A percentile compares a stretch with the other conserved stretches of the same genome.
Evolutionary conservation across 2,797 vertebrate genomes (phyloP).

Genomic region (Peromyscus eremicus): DNA sequence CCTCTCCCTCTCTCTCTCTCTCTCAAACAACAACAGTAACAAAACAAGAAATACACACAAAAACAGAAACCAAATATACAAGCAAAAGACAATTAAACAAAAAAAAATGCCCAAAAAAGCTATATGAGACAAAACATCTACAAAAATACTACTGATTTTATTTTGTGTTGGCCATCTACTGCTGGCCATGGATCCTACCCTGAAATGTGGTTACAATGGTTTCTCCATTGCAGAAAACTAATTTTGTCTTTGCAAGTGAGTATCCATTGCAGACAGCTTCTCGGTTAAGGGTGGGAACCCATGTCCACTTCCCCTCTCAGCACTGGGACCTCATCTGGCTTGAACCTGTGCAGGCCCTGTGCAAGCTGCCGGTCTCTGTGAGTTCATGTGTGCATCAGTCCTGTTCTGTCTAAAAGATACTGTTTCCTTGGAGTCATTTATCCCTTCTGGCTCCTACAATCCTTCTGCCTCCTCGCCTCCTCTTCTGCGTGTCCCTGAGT

Average conservation of each 20-base stretch:
- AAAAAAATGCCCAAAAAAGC: too few species aligned
- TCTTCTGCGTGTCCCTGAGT: background rate
- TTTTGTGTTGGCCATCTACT: background rate
- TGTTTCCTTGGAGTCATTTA: background rate
- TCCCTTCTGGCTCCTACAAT: background rate
- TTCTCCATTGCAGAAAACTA: background rate
- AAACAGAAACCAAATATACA: background rate
- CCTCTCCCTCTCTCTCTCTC: too few species aligned
- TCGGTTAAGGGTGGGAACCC: background rate
- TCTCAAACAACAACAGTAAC: background rate
- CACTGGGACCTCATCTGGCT: background rate
- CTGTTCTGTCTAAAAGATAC: background rate
- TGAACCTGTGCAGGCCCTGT: too few species aligned
- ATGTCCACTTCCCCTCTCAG: background rate
- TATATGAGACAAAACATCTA: background rate
- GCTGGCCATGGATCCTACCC: background rate
- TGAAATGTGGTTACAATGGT: background rate
- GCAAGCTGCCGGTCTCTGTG: background rate
- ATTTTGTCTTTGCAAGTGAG: too few species aligned
- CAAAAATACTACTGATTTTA: background rate
- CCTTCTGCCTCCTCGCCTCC: background rate
- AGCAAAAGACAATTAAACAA: background rate
- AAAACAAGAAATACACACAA: background rate
- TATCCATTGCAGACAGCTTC: background rate
- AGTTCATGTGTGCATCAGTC: background rate